Percentiles rank a stretch among this genome's conserved stretches.
Evolutionary conservation across 2,113 vertebrate species (phyloP).

Genomic region (Macrotis lagotis): DNA sequence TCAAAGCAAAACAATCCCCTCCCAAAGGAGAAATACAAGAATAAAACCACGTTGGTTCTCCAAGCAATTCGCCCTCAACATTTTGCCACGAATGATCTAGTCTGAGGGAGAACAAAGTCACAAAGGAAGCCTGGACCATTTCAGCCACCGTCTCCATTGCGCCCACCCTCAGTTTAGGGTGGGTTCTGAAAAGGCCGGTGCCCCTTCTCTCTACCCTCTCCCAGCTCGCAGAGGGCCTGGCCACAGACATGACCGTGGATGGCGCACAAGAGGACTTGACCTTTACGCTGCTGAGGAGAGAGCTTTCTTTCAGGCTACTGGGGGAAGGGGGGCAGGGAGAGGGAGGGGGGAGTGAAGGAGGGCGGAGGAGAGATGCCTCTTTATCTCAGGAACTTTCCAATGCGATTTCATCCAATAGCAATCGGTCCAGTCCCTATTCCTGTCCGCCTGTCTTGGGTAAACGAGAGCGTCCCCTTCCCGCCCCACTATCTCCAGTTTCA

Average conservation of each 20-base stretch:
- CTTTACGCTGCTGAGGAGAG: slow-evolving; percentile 81
- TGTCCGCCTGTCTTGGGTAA: not conserved
- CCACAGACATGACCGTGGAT: slow-evolving; percentile 79
- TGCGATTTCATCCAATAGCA: slow-evolving; percentile 65
- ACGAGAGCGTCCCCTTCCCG: slow-evolving; percentile 12
- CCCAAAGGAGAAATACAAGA: not conserved
- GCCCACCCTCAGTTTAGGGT: not conserved
- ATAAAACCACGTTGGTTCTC: not conserved
- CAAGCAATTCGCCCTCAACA: not conserved
- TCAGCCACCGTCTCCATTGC: not conserved
- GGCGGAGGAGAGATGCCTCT: slow-evolving; percentile 15
- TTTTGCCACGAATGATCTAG: not conserved
- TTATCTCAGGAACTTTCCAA: slow-evolving; percentile 5
- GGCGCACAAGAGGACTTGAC: slow-evolving; percentile 84
- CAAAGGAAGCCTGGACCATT: not conserved
- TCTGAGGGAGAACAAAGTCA: not conserved
- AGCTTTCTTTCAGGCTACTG: slow-evolving; percentile 65
- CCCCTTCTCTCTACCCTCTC: not conserved
- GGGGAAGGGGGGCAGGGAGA: slow-evolving; percentile 61
- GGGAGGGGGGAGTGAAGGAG: not conserved
- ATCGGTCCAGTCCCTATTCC: slow-evolving; percentile 7
- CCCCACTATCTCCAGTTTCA: slow-evolving; percentile 29
- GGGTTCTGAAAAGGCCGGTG: not conserved
- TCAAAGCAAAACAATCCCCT: not conserved
- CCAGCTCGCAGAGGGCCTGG: slow-evolving; percentile 32